Conservation (phyloP, 2,113 vertebrate genomes). For the Cavia porcellus region DNA sequence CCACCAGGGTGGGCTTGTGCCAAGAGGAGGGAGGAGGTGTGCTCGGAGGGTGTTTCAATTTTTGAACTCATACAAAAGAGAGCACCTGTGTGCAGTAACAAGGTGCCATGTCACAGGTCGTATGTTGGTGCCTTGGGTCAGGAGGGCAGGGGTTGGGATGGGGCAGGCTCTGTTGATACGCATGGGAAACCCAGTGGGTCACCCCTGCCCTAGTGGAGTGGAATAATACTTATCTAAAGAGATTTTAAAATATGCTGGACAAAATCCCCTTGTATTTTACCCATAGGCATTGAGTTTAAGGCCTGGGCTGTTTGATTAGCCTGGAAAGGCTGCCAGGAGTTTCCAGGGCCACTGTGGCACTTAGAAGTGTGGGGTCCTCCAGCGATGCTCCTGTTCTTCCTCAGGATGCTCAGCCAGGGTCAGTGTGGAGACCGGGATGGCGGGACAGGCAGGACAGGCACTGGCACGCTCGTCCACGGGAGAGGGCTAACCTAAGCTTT, state of each 20-base stretch:
- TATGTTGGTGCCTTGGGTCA: constrained; percentile 42
- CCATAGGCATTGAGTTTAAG: background rate
- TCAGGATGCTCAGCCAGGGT: background rate
- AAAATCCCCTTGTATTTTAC: background rate
- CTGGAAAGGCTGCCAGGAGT: background rate
- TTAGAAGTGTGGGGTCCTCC: background rate
- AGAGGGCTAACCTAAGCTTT: background rate
- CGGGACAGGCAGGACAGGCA: background rate
- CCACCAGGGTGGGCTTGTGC: constrained; percentile 77
- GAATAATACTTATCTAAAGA: constrained; percentile 22
- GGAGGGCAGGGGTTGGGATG: constrained; percentile 83
- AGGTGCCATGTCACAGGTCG: too few species aligned
- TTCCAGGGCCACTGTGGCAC: background rate
- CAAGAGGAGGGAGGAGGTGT: constrained; percentile 81
- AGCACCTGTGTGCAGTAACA: background rate
- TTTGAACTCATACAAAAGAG: background rate
- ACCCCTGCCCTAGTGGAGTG: background rate
- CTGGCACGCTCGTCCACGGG: background rate
- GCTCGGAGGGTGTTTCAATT: background rate
- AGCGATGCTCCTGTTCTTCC: background rate
- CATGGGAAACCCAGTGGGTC: constrained; percentile 68
- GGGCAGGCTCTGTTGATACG: constrained; percentile 77
- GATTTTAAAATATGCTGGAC: background rate
- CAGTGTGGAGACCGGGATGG: background rate
- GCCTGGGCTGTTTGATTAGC: background rate